Conservation (phyloP, 2,888 invertebrate genomes). For the Cosmia trapezina region DNA sequence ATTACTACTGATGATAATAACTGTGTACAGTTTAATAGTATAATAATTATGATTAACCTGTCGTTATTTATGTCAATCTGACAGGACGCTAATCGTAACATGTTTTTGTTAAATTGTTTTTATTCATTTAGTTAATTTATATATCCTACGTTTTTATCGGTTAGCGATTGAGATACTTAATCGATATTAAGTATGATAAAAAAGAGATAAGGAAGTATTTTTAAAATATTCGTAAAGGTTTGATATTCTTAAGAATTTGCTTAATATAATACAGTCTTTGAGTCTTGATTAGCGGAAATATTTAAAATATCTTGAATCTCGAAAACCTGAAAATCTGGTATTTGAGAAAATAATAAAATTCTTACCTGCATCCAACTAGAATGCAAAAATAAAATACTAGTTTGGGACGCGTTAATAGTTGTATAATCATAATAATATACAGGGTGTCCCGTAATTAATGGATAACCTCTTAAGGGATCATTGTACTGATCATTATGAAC, state of each 20-base stretch:
- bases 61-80: slow-evolving; percentile 26
- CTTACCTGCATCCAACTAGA: neutral
- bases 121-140: slow-evolving; percentile 34
- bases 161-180: slow-evolving; percentile 13
- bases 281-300: neutral
- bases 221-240: neutral
- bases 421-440: neutral
- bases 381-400: neutral
- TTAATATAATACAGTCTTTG: too few relatives aligned
- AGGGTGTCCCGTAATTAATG: too few relatives aligned
- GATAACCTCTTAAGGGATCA: too few relatives aligned
- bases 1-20: too few relatives aligned
- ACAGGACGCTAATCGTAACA: slow-evolving; percentile 21
- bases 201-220: neutral
- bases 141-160: slow-evolving; percentile 20
- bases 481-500: too few relatives aligned
- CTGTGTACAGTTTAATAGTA: neutral
- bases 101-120: slow-evolving; percentile 30
- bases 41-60: slow-evolving; percentile 18
- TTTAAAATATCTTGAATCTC: neutral
- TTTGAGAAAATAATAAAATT: neutral
- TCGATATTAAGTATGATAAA: neutral
- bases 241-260: neutral
- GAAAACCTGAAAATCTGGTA: neutral
- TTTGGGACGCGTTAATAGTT: slow-evolving; percentile 2